Base-by-base conservation (phyloP, 2,113 vertebrate species). In the Phoenicopterus ruber region DNA sequence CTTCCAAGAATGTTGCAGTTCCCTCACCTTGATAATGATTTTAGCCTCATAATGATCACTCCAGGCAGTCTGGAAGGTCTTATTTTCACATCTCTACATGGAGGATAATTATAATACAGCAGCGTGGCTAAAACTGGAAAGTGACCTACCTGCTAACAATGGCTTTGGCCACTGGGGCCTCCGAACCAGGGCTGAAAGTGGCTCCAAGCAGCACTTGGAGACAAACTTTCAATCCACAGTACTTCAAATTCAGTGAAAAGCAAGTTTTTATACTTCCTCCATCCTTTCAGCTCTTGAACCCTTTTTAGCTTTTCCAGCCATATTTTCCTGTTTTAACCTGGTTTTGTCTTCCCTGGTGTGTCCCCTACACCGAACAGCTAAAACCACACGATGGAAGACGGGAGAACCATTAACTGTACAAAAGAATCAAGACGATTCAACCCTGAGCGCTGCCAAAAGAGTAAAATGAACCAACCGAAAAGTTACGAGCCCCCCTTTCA, bases 91-190 rank as follows among this genome's bases (percentile, higher is more conserved):
- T 87, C 83, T 63, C 70, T 65, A 28, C 77, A 14, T 54, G 70
- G 10, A 91, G 50, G 78, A 95, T 94, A 97, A 94, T 97, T 96
- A 96, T 19, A 87, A 91, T 72, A 77, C 31, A 77, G 83, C 59
- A 93, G 52, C 0, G 0, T 6, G 10, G 76, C 91, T 96, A 95
- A 93, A 97, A 94, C 7, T 72, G 84, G 96, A 95, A 96, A 87
- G 62, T 95, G 95, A 96, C 62, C 62, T 84, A 91, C 58, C 91
- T 76, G 73, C 86, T 93, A 91, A 89, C 86, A 85, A 79, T 22
- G 86, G 88, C 83, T 88, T 74, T 72, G 83, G 65, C 73, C 52
- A 72, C 36, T 4, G 6, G 34, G 67, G 55, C 77, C 72, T 34
- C 65, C 3, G 0, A 81, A 67, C 14, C 34, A 17, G 42, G 26